Evolutionary conservation across 2,113 vertebrate species (phyloP), one percentile per base, ranked within the genome.

Genomic region (Mugil cephalus): DNA sequence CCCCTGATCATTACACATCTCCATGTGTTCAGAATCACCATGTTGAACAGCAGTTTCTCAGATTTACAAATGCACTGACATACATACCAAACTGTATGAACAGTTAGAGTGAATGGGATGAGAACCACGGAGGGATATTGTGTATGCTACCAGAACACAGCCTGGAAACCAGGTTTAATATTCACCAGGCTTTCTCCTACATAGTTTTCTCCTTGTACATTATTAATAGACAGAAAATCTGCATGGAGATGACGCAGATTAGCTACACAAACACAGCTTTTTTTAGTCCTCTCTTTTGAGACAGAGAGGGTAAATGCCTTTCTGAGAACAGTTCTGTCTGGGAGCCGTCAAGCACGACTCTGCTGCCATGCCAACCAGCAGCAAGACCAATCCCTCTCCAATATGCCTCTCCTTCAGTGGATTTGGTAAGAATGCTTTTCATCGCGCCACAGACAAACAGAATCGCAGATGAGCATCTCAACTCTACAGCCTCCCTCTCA

Each of bases 391-490:
- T 76, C 79, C 78, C 72, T 69, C 84, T 72, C 51, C 82, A 79
- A 79, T 70, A 75, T 68, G 79, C 76, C 82, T 87, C 85, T 86
- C 63, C 87, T 89, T 79, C 64, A 48, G 79, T 80, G 86, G 89
- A 87, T 89, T 86, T 85, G 82, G 76, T 74, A 64, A 89, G 84
- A 90, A 88, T 79, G 83, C 77, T 81, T 87, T 87, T 88, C 89
- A 84, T 87, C 71, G 47, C 13, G 40, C 53, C 58, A 68, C 84
- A 84, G 86, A 89, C 85, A 90, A 91, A 89, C 87, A 87, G 88
- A 91, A 87, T 90, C 84, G 79, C 74, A 85, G 77, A 91, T 91
- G 88, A 89, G 87, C 70, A 79, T 84, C 76, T 82, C 62, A 6
- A 14, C 83, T 69, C 14, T 36, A 46, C 71, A 36, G 77, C 45